Evolutionary conservation across 2,888 invertebrate genomes (phyloP).

Genomic region (Mactromeris polynyma): DNA sequence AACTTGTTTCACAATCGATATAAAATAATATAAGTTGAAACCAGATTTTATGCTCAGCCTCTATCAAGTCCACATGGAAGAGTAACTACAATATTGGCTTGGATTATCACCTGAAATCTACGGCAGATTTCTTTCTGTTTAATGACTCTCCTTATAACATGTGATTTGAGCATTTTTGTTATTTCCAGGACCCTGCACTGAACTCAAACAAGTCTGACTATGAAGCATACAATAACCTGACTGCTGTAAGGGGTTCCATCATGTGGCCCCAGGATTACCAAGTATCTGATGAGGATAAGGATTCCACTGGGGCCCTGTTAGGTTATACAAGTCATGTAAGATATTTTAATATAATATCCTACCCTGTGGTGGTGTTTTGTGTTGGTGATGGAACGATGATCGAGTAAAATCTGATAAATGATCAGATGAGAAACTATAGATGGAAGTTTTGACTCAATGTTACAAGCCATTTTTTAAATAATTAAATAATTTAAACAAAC

Average conservation of each 20-base stretch:
- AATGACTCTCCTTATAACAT: not conserved
- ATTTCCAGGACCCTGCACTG: conserved; percentile 77
- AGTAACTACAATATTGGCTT: no score
- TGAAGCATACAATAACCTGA: conserved; percentile 79
- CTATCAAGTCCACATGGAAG: no score
- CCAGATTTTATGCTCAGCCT: no score
- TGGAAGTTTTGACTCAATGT: no score
- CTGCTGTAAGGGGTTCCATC: conserved; percentile 77
- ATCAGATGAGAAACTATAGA: no score
- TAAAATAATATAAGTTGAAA: no score
- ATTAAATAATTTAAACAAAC: no score
- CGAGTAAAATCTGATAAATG: no score
- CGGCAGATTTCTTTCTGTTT: not conserved
- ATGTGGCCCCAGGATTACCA: conserved; percentile 80
- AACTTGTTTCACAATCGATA: no score
- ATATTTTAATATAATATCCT: not conserved
- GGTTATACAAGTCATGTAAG: conserved; percentile 79
- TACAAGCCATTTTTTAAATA: no score
- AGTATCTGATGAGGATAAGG: conserved; percentile 72
- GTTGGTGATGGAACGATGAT: no score
- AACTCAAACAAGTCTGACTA: conserved; percentile 77
- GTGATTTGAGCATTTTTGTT: not conserved
- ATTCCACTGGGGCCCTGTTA: conserved; percentile 76
- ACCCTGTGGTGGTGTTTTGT: not conserved
- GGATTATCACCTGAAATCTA: no score